Evolutionary conservation across 2,113 vertebrate species (phyloP), one percentile per base, ranked within the genome.

Genomic region (Tragelaphus strepsiceros): DNA sequence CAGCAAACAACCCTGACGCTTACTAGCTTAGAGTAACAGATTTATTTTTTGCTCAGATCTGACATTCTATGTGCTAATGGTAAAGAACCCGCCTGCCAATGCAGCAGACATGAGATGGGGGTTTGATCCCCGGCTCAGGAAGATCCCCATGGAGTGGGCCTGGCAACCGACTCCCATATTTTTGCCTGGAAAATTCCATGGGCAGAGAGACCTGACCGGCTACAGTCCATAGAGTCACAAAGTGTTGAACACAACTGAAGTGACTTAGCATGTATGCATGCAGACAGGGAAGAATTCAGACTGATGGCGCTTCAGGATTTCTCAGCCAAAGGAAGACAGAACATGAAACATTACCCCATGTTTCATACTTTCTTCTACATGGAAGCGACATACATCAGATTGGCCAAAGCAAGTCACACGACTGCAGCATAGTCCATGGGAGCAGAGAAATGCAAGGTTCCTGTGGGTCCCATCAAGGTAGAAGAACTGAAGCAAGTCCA

Each of bases 291-390:
- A 21, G 19, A 17, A 46, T 11, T 11, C 30, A 24, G 56, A 49
- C 54, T 24, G 35, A 22, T 7, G 14, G 10, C 2, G 0, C 58
- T 22, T 35, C 6, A 7, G 35, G 4, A 21, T 30, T 46, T n/a
- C 35, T 54, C 49, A n/a, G 0, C 6, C 61, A 49, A 6, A 14
- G 21, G 61, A 46, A 77, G 71, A 61, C 0, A 32, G 16, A 13
- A 16, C 4, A 19, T 3, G 53, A 10, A 26, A 11, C 7, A 30
- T 13, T 2, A 3, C 15, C 26, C 0, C 3, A 11, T 3, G 7
- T 7, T 53, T 83, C n/a, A 8, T 3, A 26, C 4, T 11, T 13
- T 74, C 6, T 17, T 78, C 54, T 7, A 2, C 77, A 11, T 1
- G 15, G 54, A 77, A n/a, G 28, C 2, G 24, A 67, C n/a, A 9